Base-by-base conservation (phyloP, 1,140 invertebrate genomes). In the Zaprionus inermis region DNA sequence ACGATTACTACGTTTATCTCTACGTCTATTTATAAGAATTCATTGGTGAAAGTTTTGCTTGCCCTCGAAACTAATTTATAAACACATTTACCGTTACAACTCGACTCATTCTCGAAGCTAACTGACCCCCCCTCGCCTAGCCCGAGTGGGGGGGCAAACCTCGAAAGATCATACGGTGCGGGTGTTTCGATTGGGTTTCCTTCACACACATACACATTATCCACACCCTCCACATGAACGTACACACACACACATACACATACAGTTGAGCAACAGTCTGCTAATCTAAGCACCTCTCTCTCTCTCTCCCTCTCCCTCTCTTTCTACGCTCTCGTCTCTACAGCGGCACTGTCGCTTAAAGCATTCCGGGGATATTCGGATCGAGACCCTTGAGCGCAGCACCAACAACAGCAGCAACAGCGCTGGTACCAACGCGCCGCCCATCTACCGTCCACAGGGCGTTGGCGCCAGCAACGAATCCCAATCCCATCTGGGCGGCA, bases 321-420 rank as follows among this genome's bases (percentile, higher is more conserved):
- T 52, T 73, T n/a, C n/a, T n/a, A n/a, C n/a, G n/a, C 41, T 20
- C 57, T 52, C 24, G 0, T 28, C 49, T 49, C 54, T 28, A 77
- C 93, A 96, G 95, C 94, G 95, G 82, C 95, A 96, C 77, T 96
- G 95, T 92, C 94, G 95, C 75, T 93, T 96, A 91, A 96, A 95
- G 90, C 95, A 96, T 91, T 94, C 94, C 91, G 95, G 95, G 68
- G 93, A 95, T 79, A 95, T 96, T 76, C 94, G 94, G 91, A 95
- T 96, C 54, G 94, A 94, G 77, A 91, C 92, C 78, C 93, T 93
- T 90, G 93, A 92, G 94, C 78, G 93, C 92, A 72, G 67, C 52
- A 44, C 38, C 55, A 70, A 44, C 52, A 70, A 44, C 52, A 69
- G 34, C 66, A 74, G 59, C 28, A 16, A n/a, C n/a, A 3, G n/a